Evolutionary conservation across 2,113 vertebrate species (phyloP), one percentile per base, ranked within the genome.

Genomic region (Antidorcas marsupialis): DNA sequence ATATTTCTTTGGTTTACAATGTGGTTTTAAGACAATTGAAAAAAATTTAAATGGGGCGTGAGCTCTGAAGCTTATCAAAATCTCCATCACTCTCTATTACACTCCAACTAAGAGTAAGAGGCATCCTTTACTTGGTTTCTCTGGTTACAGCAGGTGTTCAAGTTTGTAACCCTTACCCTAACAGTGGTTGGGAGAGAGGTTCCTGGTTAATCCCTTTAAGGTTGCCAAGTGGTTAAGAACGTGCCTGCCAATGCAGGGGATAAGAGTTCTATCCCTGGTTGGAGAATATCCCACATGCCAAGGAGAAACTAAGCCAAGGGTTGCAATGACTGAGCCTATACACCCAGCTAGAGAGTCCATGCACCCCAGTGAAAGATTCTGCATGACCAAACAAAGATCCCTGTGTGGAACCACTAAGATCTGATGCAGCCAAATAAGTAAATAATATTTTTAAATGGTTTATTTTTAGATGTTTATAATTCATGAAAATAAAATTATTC

Each of bases 401-500:
- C 12, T 43, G 23, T 76, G 71, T 76, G 39, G 39, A 76, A 43
- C 23, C 7, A 76, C 12, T 43, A 43, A 76, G 39, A 27, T 76
- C 39, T 76, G 71, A 76, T 27, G 39, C 11, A 76, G 39, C 5
- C 71, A 43, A 27, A 76, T 43, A 76, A 76, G 12, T 43, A 76
- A 27, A 76, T 76, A 27, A 43, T 43, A 76, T 43, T 43, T 71
- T 43, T 76, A 43, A 76, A 93, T 1, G 1, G 5, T 57, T 45
- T 88, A 13, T 52, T 87, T 92, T 64, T 28, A 64, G 52, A 89
- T 76, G 91, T 59, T 17, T 45, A 25, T 15, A 84, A 19, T 36
- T 67, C 3, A 43, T 84, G 19, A 83, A 97, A 96, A 76, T 52
- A 83, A 89, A 96, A 76, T 57, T 59, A n/a, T 8, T 50, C 6